Evolutionary conservation across 1,140 invertebrate species (phyloP).

Genomic region (Eciton burchellii): DNA sequence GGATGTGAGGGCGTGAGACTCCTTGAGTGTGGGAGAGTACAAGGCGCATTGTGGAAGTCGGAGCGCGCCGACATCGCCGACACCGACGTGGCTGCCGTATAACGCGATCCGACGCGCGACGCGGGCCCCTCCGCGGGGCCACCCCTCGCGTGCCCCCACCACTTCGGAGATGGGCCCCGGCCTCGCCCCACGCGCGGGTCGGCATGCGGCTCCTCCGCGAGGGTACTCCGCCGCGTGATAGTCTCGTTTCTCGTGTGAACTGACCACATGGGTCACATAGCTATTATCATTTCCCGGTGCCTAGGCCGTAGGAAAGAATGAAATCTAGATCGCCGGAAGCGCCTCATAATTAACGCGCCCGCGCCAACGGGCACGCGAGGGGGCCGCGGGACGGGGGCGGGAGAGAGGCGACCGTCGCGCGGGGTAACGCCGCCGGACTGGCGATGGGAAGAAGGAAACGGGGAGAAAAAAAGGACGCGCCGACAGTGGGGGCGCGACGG

Average conservation of each 20-base stretch:
- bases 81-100: conserved; percentile 71
- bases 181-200: conserved; percentile 25
- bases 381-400: conserved; percentile 20
- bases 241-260: conserved; percentile 86
- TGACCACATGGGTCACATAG: conserved; percentile 86
- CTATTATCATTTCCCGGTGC: conserved; percentile 85
- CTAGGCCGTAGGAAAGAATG: conserved; percentile 83
- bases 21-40: conserved; percentile 85
- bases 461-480: conserved; percentile 33
- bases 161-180: conserved; percentile 23
- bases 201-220: conserved; percentile 41
- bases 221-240: conserved; percentile 62
- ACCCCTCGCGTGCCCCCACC: neutral
- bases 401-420: conserved; percentile 6
- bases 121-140: neutral
- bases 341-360: conserved; percentile 85
- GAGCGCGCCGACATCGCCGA: conserved; percentile 66
- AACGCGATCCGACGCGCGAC: conserved; percentile 60
- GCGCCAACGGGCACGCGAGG: conserved; percentile 63
- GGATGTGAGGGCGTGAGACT: conserved; percentile 86
- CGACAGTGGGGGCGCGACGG: conserved; percentile 36
- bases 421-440: conserved; percentile 38
- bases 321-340: conserved; percentile 86
- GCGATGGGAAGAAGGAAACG: conserved; percentile 65
- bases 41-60: conserved; percentile 84